Evolutionary conservation across 2,113 vertebrate genomes (phyloP).

Genomic region (Azemiops feae): DNA sequence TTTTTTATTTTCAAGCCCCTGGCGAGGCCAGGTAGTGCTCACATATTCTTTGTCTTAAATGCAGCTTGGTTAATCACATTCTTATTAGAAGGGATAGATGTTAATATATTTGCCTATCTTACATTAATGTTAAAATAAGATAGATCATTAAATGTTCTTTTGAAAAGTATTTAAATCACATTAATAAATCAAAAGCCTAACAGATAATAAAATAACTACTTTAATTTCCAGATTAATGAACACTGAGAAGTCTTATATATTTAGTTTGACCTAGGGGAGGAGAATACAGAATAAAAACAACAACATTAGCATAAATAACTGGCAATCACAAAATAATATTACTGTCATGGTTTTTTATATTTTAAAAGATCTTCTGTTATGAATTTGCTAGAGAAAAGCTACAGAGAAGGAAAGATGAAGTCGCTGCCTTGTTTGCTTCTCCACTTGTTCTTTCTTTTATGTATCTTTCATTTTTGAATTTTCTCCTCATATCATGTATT

Average conservation of each 20-base stretch:
- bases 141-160: conserved; percentile 27
- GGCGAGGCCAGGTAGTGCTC: conserved; percentile 54
- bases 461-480: conserved; percentile 37
- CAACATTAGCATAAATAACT: not conserved
- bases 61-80: conserved; percentile 45
- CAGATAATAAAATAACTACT: conserved; percentile 10
- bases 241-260: conserved; percentile 48
- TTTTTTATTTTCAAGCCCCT: conserved; percentile 58
- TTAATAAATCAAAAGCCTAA: not conserved
- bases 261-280: conserved; percentile 23
- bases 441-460: conserved; percentile 24
- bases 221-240: not conserved
- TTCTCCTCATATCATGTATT: not conserved
- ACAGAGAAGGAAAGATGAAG: not conserved
- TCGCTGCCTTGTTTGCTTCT: conserved; percentile 15
- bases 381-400: not conserved
- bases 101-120: conserved; percentile 61
- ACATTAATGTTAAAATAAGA: conserved; percentile 31
- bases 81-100: conserved; percentile 24
- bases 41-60: conserved; percentile 79
- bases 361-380: not conserved
- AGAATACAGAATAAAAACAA: conserved; percentile 3
- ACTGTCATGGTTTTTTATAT: not conserved
- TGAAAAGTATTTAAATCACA: not conserved
- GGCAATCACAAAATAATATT: not conserved